Base-by-base conservation (phyloP, 1,140 invertebrate genomes). In the Caenorhabditis inopinata region DNA sequence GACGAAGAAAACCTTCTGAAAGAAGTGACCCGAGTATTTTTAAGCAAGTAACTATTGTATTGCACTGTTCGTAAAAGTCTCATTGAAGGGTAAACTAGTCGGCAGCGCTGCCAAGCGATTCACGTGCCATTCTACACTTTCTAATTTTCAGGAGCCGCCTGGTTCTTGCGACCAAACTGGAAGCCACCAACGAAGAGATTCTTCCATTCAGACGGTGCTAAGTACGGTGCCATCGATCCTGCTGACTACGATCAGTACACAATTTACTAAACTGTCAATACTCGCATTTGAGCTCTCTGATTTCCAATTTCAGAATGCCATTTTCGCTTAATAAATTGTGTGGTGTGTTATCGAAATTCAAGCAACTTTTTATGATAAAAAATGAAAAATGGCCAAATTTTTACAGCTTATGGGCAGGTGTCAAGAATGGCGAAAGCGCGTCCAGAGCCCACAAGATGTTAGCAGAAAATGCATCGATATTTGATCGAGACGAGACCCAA, bases 111-210 rank as follows among this genome's bases (percentile, higher is more conserved):
- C n/a, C n/a, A n/a, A n/a, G n/a, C n/a, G n/a, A n/a, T n/a, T n/a
- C n/a, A n/a, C n/a, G n/a, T n/a, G n/a, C n/a, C n/a, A n/a, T n/a
- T n/a, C n/a, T n/a, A n/a, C n/a, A n/a, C n/a, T n/a, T n/a, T n/a
- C n/a, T 14, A 42, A 42, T 7, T 68, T 42, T n/a, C 58, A 68
- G 58, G 58, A 5, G 58, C 58, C 32, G 58, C 58, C 1, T 68
- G 58, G 58, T 68, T 68, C 58, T 18, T 68, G 1, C 58, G 58
- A 11, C 58, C 58, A 16, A 68, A 68, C n/a, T 68, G 58, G 58
- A 68, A 68, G 58, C 58, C 58, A 18, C 58, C 58, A 68, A 68
- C 58, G 12, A 68, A 68, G 12, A 16, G 58, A 68, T 68, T 68
- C 58, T 68, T 38, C 32, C 38, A 68, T 68, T 32, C 58, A 29